A percentile compares a stretch with the other conserved stretches of the same genome.
Conservation (phyloP, 2,888 invertebrate species). For the Diaperis boleti region DNA sequence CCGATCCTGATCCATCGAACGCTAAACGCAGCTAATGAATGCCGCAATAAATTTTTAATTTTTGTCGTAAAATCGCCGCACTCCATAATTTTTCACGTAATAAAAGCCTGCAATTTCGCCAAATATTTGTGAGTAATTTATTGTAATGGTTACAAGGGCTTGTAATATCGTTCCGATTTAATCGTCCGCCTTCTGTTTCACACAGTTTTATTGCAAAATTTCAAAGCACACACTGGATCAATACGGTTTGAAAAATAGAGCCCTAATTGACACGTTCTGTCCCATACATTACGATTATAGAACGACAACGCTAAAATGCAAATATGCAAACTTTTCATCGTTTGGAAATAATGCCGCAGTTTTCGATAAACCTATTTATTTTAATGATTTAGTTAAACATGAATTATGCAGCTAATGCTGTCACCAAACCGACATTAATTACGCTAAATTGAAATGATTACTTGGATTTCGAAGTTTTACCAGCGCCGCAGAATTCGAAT, state of each 20-base stretch:
- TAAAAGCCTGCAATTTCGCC: slow-evolving; percentile 2
- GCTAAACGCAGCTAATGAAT: not conserved
- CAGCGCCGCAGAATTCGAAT: not conserved
- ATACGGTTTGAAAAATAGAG: slow-evolving; percentile 11
- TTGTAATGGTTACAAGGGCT: slow-evolving; percentile 5
- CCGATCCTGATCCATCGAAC: too few species aligned
- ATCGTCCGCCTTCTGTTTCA: slow-evolving; percentile 7
- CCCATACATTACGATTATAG: slow-evolving; percentile 28
- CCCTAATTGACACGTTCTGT: slow-evolving; percentile 26
- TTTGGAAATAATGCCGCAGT: slow-evolving; percentile 21
- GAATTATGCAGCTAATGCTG: slow-evolving; percentile 26
- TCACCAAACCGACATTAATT: slow-evolving; percentile 25
- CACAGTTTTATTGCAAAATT: slow-evolving; percentile 14
- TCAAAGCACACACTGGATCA: slow-evolving; percentile 12
- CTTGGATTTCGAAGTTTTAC: slow-evolving; percentile 1
- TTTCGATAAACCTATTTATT: slow-evolving; percentile 29
- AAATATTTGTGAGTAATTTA: slow-evolving; percentile 32
- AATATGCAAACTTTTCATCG: slow-evolving; percentile 34
- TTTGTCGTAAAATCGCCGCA: not conserved
- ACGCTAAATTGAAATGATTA: slow-evolving; percentile 21
- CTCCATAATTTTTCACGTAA: not conserved
- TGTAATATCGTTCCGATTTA: slow-evolving; percentile 10
- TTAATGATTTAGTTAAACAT: slow-evolving; percentile 31
- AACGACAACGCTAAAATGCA: slow-evolving; percentile 10
- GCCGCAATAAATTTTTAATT: slow-evolving; percentile 2